Conservation (phyloP, 2,888 invertebrate genomes). For the Iselma pallidipennis region DNA sequence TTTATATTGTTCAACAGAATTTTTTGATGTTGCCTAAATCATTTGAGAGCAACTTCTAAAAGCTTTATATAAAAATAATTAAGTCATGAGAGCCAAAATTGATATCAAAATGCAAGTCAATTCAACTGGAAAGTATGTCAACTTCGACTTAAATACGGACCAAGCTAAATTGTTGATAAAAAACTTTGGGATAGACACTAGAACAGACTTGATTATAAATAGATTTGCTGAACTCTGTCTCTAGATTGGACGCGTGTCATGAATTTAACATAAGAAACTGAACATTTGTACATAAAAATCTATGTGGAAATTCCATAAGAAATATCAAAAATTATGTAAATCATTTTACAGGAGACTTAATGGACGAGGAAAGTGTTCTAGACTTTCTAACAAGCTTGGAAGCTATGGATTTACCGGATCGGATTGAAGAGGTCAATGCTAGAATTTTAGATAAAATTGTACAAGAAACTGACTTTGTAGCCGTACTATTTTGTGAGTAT, state of each 20-base stretch:
- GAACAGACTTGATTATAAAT: slow-evolving; percentile 27
- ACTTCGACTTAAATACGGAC: slow-evolving; percentile 22
- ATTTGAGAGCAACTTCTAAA: too few species aligned
- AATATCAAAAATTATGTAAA: too few species aligned
- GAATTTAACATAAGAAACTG: slow-evolving; percentile 15
- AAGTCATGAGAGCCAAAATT: too few species aligned
- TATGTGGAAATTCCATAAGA: too few species aligned
- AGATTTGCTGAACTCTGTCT: slow-evolving; percentile 22
- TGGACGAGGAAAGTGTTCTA: slow-evolving; percentile 92
- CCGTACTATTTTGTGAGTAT: slow-evolving; percentile 92
- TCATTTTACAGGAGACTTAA: slow-evolving; percentile 79
- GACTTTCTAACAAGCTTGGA: slow-evolving; percentile 93
- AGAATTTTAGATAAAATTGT: slow-evolving; percentile 88
- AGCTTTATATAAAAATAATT: too few species aligned
- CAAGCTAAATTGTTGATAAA: slow-evolving; percentile 16
- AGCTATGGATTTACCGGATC: slow-evolving; percentile 92
- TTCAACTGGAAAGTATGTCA: too few species aligned
- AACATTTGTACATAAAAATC: background rate
- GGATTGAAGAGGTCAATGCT: slow-evolving; percentile 94
- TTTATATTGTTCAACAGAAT: background rate
- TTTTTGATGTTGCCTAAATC: background rate
- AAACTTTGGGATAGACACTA: slow-evolving; percentile 22
- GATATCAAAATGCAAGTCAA: too few species aligned
- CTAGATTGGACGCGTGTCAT: slow-evolving; percentile 23
- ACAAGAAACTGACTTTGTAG: slow-evolving; percentile 89